Conservation (phyloP, 35 echinoderm and acorn worm species). For the Ophioderma brevispina region DNA sequence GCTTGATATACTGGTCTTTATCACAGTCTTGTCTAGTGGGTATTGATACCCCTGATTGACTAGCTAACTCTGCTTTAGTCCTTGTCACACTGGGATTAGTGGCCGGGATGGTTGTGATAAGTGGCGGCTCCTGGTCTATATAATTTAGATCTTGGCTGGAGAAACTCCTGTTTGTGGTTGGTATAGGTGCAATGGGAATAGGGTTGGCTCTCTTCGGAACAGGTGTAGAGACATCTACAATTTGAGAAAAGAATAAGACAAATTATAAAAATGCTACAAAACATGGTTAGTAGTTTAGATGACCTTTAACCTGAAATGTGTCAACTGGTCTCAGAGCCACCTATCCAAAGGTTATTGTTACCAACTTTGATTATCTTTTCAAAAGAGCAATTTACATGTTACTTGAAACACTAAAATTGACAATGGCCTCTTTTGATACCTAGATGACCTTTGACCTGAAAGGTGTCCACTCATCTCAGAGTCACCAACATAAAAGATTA, state of each 20-base stretch:
- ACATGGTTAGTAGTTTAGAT: no score
- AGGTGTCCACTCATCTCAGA: no score
- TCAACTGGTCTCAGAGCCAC: no score
- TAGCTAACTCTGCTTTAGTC: not conserved
- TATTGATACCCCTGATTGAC: slow-evolving; percentile 8
- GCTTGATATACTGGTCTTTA: slow-evolving; percentile 70
- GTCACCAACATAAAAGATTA: no score
- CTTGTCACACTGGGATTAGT: slow-evolving; percentile 17
- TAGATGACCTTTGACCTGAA: no score
- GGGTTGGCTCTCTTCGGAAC: slow-evolving; percentile 48
- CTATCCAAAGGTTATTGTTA: no score
- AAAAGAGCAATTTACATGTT: no score
- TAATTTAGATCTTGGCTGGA: slow-evolving; percentile 41
- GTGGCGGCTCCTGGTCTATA: slow-evolving; percentile 25
- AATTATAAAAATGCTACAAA: no score
- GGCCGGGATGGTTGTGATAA: not conserved
- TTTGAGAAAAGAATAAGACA: not conserved
- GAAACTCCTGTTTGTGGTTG: slow-evolving; percentile 87
- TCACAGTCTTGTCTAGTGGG: slow-evolving; percentile 22
- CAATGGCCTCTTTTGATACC: no score
- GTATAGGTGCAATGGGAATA: slow-evolving; percentile 86
- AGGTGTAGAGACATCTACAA: not conserved
- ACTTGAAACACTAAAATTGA: no score
- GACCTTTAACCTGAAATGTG: no score
- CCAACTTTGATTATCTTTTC: no score